Base-by-base conservation (phyloP, 2,888 invertebrate genomes). In the Pterobdella sp. region DNA sequence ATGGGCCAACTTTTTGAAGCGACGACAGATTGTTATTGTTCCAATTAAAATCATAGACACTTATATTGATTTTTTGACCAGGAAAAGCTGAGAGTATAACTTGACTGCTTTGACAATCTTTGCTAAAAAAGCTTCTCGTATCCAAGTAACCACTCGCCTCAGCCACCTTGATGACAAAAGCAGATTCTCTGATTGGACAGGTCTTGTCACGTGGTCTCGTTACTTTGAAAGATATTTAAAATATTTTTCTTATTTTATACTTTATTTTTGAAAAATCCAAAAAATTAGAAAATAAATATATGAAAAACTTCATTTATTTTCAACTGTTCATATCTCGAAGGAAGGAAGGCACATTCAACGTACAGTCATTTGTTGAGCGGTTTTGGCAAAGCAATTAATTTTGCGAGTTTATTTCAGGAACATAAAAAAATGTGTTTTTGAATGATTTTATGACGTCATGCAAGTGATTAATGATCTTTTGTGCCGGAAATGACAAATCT, bases 41-140 rank as follows among this genome's bases (percentile, higher is more conserved):
- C 60, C 60, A 56, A 22, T 4, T 14, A 56, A 75, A 75, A 35
- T 75, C 75, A 36, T 73, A 75, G 49, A 75, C 29, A n/a, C 70
- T 73, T 69, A 75, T 42, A 56, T 73, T 75, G 67, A 75, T 42
- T 7, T 63, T 63, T 63, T 75, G 75, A 0, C 75, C 75, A 1
- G 75, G 71, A 31, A 29, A 70, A 1, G 67, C 73, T 22, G 42
- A 37, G 56, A 74, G 63, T 7, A 37, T 37, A 35, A 29, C 34
- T 34, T 74, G 66, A 2, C 35, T 66, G 73, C n/a, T 26, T 18
- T 56, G 60, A 56, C 60, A 56, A 56, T n/a, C 60, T 3, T 22
- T 56, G 4, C 60, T 26, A 26, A 3, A 3, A n/a, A 56, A 56
- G 60, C 60, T 56, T 3, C 26, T 56, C 60, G 4, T 26, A 22